Base-by-base conservation (phyloP, 2,888 invertebrate genomes). In the Lasioglossum zephyrum region DNA sequence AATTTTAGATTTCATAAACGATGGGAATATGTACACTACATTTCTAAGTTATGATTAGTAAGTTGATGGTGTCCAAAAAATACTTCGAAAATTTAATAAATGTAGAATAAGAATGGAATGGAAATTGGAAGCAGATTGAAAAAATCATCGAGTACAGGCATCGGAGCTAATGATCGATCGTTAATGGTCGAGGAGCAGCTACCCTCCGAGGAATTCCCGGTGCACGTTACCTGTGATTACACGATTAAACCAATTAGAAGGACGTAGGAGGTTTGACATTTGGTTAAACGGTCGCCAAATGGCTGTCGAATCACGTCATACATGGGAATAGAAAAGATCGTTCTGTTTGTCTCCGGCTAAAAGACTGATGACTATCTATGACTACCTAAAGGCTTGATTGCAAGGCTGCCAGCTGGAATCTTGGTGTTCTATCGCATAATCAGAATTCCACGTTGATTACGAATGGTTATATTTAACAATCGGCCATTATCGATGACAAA, bases 311-410 rank as follows among this genome's bases (percentile, higher is more conserved):
- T 85, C 79, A 83, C 86, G 89, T 89, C 91, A 89, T 70, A 74
- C 81, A 89, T 91, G 63, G 70, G 88, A 91, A 91, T 89, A 87
- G 89, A 90, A 82, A 85, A 88, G 85, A 89, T 89, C 88, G 86
- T 85, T 81, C 85, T 91, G 91, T 91, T 88, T 85, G 86, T 89
- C 81, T 49, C 73, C 26, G 77, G 84, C 77, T 80, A 72, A 81
- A 86, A 84, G 89, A 85, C 84, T 79, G 90, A 90, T 91, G 81
- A 73, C 82, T 85, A 91, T 89, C 84, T 89, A 80, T 81, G 91
- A 87, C 73, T 73, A 73, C 49, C 73, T 49, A 88, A 90, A 87
- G 86, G 80, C 85, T 84, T 85, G 86, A 90, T 90, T 89, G 85
- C 89, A 26, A 77, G 73, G 82, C 82, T 81, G 85, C 77, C 73